A percentile compares a stretch with the other conserved stretches of the same genome.
phyloP scores from a whole-genome alignment of 2,113 vertebrate species.

The western clawed frog (Xenopus tropicalis) region DNA sequence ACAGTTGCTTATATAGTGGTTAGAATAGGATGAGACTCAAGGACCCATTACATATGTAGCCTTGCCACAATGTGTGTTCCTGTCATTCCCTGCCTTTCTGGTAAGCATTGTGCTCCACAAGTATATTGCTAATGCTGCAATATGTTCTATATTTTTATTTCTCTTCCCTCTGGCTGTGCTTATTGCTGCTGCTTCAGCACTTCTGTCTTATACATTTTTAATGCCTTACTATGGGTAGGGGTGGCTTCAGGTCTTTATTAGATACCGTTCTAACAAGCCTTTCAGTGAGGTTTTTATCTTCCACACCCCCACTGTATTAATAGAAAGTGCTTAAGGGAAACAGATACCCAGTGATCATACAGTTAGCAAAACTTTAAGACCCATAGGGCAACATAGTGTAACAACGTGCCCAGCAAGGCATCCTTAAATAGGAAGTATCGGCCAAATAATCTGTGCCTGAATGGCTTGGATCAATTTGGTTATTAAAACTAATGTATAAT shows the following conservation, averaged over 20 bases:
- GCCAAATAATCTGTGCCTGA: too few species aligned
- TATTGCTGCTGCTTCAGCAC: slow-evolving; percentile 37
- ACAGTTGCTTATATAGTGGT: too few species aligned
- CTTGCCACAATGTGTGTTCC: slow-evolving; percentile 18
- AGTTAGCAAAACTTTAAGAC: too few species aligned
- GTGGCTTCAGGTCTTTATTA: slow-evolving; percentile 28
- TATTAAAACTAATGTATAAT: too few species aligned
- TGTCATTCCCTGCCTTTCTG: slow-evolving; percentile 10
- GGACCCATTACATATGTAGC: background rate
- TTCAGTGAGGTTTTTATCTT: background rate
- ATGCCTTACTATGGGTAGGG: slow-evolving; percentile 25
- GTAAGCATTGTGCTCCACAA: slow-evolving; percentile 12
- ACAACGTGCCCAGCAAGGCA: too few species aligned
- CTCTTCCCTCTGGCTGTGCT: slow-evolving; percentile 39
- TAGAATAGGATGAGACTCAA: background rate
- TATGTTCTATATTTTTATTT: slow-evolving; percentile 42
- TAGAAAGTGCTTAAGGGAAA: slow-evolving; percentile 1
- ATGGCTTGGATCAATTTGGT: too few species aligned
- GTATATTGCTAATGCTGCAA: slow-evolving; percentile 39
- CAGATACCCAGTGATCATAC: background rate
- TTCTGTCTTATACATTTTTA: slow-evolving; percentile 40
- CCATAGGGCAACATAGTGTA: too few species aligned
- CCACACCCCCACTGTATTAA: background rate
- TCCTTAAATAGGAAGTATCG: too few species aligned
- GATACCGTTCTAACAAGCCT: slow-evolving; percentile 22